A percentile compares a stretch with the other conserved stretches of the same genome.
These are phyloP conservation scores for Anoura caudifer DNA, from an alignment of 2,113 vertebrate species.

Conservation along the genomic window DNA sequence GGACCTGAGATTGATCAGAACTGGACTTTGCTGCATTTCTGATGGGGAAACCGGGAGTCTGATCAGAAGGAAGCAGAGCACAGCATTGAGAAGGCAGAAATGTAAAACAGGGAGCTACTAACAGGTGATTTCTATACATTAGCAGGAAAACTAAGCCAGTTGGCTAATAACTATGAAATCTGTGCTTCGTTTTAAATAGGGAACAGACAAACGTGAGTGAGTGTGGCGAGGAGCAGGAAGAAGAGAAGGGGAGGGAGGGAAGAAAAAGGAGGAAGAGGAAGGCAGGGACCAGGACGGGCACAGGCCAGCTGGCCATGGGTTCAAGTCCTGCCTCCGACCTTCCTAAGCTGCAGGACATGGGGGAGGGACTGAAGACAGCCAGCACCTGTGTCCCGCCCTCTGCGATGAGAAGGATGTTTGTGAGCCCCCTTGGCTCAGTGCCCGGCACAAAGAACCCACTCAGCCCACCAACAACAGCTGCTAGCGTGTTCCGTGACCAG, in stretches of 20 bases:
- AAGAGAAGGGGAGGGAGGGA: not conserved
- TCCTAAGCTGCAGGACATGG: fast-evolving
- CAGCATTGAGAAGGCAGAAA: not conserved
- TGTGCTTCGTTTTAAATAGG: not conserved
- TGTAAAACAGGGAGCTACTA: not conserved
- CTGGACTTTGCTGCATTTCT: not conserved
- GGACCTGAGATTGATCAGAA: too few relatives aligned
- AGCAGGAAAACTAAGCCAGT: not conserved
- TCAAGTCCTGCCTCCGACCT: not conserved
- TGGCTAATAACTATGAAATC: not conserved
- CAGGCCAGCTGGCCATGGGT: not conserved
- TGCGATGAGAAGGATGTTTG: not conserved
- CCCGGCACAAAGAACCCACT: not conserved
- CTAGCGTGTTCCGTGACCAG: not conserved
- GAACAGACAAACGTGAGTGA: too few relatives aligned
- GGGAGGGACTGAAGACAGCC: too few relatives aligned
- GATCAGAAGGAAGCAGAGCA: not conserved
- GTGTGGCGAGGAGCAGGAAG: fast-evolving
- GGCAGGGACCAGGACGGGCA: not conserved
- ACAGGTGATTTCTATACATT: not conserved
- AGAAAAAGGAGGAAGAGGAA: not conserved
- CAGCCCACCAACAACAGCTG: not conserved
- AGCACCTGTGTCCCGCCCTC: not conserved
- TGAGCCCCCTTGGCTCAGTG: not conserved
- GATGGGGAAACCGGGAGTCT: not conserved